Conservation (phyloP, 2,888 invertebrate species). For the Busseola fusca region DNA sequence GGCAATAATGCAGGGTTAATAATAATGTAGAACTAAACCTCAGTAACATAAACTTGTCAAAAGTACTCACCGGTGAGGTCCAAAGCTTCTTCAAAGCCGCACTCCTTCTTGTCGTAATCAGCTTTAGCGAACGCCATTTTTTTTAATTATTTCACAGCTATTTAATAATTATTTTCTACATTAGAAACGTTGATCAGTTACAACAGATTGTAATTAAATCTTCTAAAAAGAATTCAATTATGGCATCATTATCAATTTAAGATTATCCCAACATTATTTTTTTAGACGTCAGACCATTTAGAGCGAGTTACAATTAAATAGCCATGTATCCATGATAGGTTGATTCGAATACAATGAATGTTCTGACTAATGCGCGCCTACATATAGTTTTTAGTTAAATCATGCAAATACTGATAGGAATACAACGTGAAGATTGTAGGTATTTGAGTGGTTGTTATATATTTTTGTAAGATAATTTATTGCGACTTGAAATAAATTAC, state of each 20-base stretch:
- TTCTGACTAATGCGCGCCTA: neutral
- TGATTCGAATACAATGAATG: conserved; percentile 4
- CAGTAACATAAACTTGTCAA: neutral
- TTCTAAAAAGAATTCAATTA: neutral
- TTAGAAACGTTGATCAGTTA: neutral
- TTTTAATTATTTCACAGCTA: neutral
- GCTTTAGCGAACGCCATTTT: conserved; percentile 33
- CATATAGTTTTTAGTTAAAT: conserved; percentile 32
- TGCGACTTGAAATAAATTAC: no score
- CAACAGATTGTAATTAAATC: neutral
- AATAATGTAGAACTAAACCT: neutral
- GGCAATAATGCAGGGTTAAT: no score
- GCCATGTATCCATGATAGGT: neutral
- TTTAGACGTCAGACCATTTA: neutral
- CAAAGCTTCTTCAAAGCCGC: conserved; percentile 49
- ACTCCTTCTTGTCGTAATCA: conserved; percentile 22
- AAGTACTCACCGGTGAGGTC: conserved; percentile 47
- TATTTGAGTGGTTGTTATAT: neutral
- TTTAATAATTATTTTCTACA: neutral
- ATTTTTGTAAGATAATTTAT: neutral
- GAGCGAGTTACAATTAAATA: neutral
- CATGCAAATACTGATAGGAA: conserved; percentile 40
- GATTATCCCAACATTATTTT: neutral
- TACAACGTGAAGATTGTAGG: neutral
- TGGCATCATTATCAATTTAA: neutral